These are phyloP conservation scores for Diglossa brunneiventris DNA, from an alignment of 2,113 vertebrate species.

Conservation along the genomic window DNA sequence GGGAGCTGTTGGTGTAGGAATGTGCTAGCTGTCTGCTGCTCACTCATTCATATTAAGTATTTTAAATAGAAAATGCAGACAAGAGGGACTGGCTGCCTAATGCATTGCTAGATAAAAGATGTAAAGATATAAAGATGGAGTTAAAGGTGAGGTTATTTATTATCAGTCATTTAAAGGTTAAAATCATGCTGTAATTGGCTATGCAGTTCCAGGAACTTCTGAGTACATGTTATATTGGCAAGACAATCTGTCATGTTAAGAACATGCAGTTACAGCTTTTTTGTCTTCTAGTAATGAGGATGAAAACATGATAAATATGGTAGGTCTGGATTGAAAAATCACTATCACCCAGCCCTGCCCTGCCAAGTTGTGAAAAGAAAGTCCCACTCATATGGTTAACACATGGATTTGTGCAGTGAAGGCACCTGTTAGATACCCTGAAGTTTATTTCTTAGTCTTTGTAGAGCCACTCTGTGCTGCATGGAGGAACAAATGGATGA, in stretches of 20 bases:
- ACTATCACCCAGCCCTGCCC: neutral
- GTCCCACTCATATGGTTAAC: neutral
- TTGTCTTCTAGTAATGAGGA: neutral
- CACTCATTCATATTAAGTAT: neutral
- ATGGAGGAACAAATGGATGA: neutral
- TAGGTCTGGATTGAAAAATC: neutral
- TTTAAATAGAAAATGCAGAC: neutral
- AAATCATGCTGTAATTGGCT: neutral
- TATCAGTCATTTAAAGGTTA: neutral
- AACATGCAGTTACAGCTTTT: neutral
- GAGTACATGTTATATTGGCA: neutral
- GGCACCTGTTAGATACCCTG: neutral
- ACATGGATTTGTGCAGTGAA: neutral
- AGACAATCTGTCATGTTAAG: neutral
- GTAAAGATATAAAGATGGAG: neutral
- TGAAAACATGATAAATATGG: neutral
- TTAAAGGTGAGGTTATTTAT: neutral
- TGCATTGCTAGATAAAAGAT: neutral
- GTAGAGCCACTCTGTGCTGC: neutral
- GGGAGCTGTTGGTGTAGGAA: neutral
- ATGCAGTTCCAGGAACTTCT: neutral
- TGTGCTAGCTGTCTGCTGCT: neutral
- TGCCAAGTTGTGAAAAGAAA: neutral
- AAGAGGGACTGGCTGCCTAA: neutral
- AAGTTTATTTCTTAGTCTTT: neutral